Conservation (phyloP, 2,113 vertebrate species). For the Mobula hypostoma region DNA sequence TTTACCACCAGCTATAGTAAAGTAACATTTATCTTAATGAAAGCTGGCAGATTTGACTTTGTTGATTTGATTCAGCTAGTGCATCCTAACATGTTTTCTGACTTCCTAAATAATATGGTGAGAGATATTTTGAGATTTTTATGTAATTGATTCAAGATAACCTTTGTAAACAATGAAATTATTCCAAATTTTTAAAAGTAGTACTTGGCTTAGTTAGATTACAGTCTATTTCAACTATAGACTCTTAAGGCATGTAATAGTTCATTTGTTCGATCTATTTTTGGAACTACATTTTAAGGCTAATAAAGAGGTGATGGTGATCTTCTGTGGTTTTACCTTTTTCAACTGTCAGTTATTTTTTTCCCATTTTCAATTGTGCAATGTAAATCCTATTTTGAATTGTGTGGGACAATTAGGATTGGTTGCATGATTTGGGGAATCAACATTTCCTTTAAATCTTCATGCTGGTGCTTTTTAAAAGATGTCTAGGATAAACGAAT, state of each 20-base stretch:
- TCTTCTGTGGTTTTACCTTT: constrained; percentile 27
- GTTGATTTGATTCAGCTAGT: not conserved
- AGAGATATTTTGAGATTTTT: not conserved
- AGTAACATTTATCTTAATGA: not conserved
- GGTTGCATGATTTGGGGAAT: not conserved
- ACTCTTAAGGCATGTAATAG: not conserved
- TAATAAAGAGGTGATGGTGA: constrained; percentile 22
- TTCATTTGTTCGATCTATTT: constrained; percentile 20
- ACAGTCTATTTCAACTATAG: not conserved
- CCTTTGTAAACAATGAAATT: not conserved
- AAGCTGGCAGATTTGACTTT: not conserved
- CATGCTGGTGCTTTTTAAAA: not conserved
- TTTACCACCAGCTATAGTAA: not conserved
- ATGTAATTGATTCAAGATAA: not conserved
- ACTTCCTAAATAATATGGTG: not conserved
- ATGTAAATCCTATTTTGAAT: not conserved
- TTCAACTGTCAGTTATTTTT: constrained; percentile 10
- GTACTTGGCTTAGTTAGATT: not conserved
- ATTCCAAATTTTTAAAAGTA: not conserved
- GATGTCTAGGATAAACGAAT: not conserved
- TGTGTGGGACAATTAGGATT: not conserved
- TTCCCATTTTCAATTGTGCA: not conserved
- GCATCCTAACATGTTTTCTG: not conserved
- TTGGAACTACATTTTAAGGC: constrained; percentile 31
- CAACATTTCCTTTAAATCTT: not conserved